Base-by-base conservation (phyloP, 2,797 vertebrate species). In the Eulemur coronatus region DNA sequence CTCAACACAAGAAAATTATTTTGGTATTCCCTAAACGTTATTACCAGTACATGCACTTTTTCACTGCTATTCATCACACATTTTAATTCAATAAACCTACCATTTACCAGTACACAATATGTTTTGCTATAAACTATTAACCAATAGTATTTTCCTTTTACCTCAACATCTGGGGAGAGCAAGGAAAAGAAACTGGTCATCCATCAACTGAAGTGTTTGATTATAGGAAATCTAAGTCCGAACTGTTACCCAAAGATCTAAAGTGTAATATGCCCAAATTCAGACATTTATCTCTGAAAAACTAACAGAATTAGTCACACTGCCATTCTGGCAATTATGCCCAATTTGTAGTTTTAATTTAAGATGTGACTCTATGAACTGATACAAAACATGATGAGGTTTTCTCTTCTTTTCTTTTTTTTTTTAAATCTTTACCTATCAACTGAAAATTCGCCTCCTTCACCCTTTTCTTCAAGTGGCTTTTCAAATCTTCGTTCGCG, bases 401-500 rank as follows among this genome's bases (percentile, higher is more conserved):
- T 63, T n/a, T 46, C 24, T 48, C 63, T 55, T 22, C 18, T 55
- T 55, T 22, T 30, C 18, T 55, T 55, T 22, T 30, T 73, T 28
- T 41, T 59, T 59, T 59, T 59, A n/a, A 26, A 41, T 14, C 17
- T 22, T 80, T 80, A 99, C 99, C 99, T 99, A 97, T 99, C 99
- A 89, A 98, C 98, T 11, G 99, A 99, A 97, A 99, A 99, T 95
- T 99, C 99, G 96, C 99, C 99, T 92, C 99, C 99, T 97, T 99
- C 99, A 1, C 99, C 99, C 98, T 99, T 99, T 81, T 99, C 99
- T 97, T 99, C 99, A 2, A 98, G 92, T 5, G 99, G 99, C 95
- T 99, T 99, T 89, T 99, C 99, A 4, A 99, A 99, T 94, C 99
- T 99, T 99, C 99, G 99, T 97, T 99, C 99, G 0, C 99, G 99